phyloP scores from a whole-genome alignment of 2,797 vertebrate genomes.

The Phataginus tetradactyla region DNA sequence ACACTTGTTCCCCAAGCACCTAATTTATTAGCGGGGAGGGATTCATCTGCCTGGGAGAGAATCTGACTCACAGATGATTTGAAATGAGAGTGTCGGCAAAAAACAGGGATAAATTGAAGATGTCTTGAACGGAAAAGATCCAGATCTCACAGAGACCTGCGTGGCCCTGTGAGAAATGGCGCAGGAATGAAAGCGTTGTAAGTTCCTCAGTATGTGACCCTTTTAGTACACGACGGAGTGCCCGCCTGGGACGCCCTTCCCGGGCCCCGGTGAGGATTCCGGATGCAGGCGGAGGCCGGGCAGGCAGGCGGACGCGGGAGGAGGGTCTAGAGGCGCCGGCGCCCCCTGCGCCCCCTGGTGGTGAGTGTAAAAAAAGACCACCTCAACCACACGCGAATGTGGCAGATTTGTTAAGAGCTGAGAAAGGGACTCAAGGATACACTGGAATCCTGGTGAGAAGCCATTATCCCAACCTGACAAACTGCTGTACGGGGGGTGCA shows the following conservation, averaged over 20 bases:
- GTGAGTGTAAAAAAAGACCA: conserved; percentile 67
- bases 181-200: neutral
- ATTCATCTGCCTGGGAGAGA: conserved; percentile 35
- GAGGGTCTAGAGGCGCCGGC: neutral
- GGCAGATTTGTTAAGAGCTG: conserved; percentile 15
- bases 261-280: neutral
- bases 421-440: conserved; percentile 36
- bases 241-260: neutral
- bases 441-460: conserved; percentile 21
- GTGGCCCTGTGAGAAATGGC: neutral
- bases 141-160: neutral
- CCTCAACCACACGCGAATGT: neutral
- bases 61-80: neutral
- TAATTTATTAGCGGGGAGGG: neutral
- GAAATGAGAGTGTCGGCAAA: neutral
- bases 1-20: neutral
- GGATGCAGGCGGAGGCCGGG: neutral
- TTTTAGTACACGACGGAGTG: neutral
- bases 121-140: neutral
- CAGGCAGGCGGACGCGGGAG: neutral
- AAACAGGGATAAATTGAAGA: neutral
- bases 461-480: neutral
- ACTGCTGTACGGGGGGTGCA: conserved; percentile 38
- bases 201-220: neutral
- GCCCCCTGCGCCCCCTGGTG: conserved; percentile 62